Conservation (phyloP, 2,113 vertebrate species). For the Lagopus leucura region DNA sequence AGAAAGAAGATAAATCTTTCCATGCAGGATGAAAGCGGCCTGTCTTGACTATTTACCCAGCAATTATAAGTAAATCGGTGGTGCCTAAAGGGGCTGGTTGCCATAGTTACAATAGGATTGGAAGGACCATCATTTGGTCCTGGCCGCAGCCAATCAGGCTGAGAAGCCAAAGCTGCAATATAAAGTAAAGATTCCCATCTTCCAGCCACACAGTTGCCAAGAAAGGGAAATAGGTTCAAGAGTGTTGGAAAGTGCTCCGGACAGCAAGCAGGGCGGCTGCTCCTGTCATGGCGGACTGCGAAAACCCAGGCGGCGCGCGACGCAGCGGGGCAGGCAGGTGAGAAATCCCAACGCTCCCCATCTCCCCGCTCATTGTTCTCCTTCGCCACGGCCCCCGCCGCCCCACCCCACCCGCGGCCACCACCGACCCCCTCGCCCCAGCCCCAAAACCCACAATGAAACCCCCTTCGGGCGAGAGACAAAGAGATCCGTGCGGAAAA, state of each 20-base stretch:
- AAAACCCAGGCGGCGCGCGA: slow-evolving; percentile 79
- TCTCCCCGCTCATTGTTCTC: slow-evolving; percentile 78
- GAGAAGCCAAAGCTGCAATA: slow-evolving; percentile 90
- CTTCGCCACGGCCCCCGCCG: slow-evolving; percentile 71
- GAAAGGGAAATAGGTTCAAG: slow-evolving; percentile 86
- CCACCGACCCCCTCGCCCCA: slow-evolving; percentile 38
- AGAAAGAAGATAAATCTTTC: slow-evolving; percentile 12
- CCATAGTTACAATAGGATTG: slow-evolving; percentile 95
- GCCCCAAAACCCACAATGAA: slow-evolving; percentile 60
- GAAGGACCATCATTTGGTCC: slow-evolving; percentile 94
- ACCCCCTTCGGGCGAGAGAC: slow-evolving; percentile 61
- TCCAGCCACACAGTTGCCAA: slow-evolving; percentile 89
- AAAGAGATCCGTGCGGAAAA: slow-evolving; percentile 70
- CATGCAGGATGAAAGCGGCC: slow-evolving; percentile 61
- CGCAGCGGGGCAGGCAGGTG: slow-evolving; percentile 88
- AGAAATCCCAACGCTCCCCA: slow-evolving; percentile 85
- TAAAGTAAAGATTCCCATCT: slow-evolving; percentile 95
- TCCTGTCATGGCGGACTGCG: slow-evolving; percentile 89
- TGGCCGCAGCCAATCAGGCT: slow-evolving; percentile 91
- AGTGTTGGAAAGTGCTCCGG: slow-evolving; percentile 83
- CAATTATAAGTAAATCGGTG: slow-evolving; percentile 87
- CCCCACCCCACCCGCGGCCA: slow-evolving; percentile 39
- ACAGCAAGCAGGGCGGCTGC: slow-evolving; percentile 81
- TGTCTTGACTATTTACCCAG: slow-evolving; percentile 79
- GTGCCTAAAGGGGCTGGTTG: slow-evolving; percentile 92